Base-by-base conservation (phyloP, 1,140 invertebrate genomes). In the Drosophila sucinea region DNA sequence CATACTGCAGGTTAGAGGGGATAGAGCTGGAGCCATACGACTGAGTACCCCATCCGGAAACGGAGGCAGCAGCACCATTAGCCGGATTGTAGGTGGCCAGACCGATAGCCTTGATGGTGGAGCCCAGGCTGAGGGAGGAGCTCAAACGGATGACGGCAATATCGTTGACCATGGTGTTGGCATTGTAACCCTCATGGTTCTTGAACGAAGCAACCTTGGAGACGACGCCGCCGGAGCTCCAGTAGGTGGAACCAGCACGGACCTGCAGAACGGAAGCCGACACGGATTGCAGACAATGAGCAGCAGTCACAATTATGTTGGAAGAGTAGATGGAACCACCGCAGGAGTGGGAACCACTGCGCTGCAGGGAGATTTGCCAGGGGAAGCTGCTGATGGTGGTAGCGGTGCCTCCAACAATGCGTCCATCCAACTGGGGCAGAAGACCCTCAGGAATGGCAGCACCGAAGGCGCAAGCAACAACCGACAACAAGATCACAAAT, bases 141-240 rank as follows among this genome's bases (percentile, higher is more conserved):
- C 44, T 51, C 44, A 51, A 27, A 27, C 44, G 44, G 23, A 51
- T 51, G 23, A 51, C 44, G 44, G 44, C 44, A 51, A 51, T 51
- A 51, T 51, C 44, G 8, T 51, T 51, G 23, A 51, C 44, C 44
- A 51, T 51, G 44, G 44, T 51, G 2, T 51, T 51, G 44, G 44
- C 44, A 51, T 51, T 51, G 44, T 51, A 51, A n/a, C 44, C 44
- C 11, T 51, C 44, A n/a, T 51, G 44, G 6, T 51, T 51, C 7
- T 5, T 25, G 44, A 51, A 51, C 1, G 44, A 2, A 5, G 44
- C 44, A 25, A 51, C 44, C 44, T 51, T 51, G 44, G 25, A 8
- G 44, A 51, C 44, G 8, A 51, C 44, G 10, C 44, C 44, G 8
- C 44, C 44, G 1, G 44, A 51, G 6, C 25, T 51, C 44, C 44